Evolutionary conservation across 2,797 vertebrate species (phyloP), one percentile per base, ranked within the genome.

Genomic region (Melanotaenia maccullochi): DNA sequence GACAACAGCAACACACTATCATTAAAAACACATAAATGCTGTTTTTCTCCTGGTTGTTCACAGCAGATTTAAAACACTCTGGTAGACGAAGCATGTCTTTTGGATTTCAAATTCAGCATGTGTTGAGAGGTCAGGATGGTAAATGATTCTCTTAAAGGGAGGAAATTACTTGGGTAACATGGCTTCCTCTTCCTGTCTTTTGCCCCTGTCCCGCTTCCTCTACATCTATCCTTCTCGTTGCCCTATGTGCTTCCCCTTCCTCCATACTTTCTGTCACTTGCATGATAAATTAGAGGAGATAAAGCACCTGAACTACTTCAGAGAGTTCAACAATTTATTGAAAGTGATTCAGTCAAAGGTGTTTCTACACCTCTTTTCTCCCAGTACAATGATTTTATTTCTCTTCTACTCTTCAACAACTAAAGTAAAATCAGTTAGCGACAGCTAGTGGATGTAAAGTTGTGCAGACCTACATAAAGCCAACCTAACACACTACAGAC

Each of bases 151-250:
- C 32, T 71, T 75, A 77, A 71, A 63, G 20, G 28, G 20, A 79
- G 71, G 64, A 85, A 81, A 88, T 86, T 28, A 77, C 71, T 78
- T 47, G 22, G 42, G 73, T 74, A 35, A 4, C 24, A 14, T 42
- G 32, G 0, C 60, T 47, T 74, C 35, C 47, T 61, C 70, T 60
- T 67, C 70, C 62, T 71, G 58, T 77, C 49, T 67, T 71, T 73
- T 7, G 22, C 69, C 60, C 38, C 9, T 59, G 55, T 75, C 44
- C 44, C 8, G 22, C 51, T 44, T 44, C 42, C 40, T 42, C 40
- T 11, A 42, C 40, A 42, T 42, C 60, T 25, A 32, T 78, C 60
- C 73, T 18, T 8, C 36, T 62, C 47, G 8, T 18, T 12, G 16
- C 18, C 47, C 38, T 11, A 4, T 61, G 28, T 67, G 8, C 14